Percentiles rank a stretch among this genome's conserved stretches.
phyloP scores from a whole-genome alignment of 2,113 vertebrate genomes.

The Neomonachus schauinslandi region DNA sequence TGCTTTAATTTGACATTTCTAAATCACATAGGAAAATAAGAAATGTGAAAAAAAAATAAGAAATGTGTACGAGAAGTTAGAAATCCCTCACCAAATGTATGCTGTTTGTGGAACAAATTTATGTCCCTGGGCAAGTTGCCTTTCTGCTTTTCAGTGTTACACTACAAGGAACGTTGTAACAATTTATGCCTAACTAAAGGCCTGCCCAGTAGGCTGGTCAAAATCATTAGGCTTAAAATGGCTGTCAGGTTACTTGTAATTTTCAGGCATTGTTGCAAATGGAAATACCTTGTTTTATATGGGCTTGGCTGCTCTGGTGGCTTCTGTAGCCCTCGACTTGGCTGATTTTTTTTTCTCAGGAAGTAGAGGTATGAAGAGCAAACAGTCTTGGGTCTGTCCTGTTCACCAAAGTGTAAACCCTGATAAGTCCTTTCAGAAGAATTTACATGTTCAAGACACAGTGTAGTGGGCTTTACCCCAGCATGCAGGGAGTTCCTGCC shows the following conservation, averaged over 20 bases:
- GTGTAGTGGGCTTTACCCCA: not conserved
- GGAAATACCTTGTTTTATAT: not conserved
- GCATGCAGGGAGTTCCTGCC: not conserved
- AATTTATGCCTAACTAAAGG: not conserved
- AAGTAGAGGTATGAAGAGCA: not conserved
- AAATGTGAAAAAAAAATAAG: not conserved
- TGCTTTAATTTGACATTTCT: not conserved
- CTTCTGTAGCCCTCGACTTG: not conserved
- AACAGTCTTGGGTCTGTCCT: not conserved
- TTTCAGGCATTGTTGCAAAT: not conserved
- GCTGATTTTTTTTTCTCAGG: not conserved
- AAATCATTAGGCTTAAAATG: not conserved
- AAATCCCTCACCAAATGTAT: not conserved
- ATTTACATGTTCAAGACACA: fast-evolving
- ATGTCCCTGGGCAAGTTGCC: not conserved
- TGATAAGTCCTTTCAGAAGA: not conserved
- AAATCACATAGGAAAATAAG: not conserved
- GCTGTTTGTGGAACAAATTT: not conserved
- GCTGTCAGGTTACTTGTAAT: not conserved
- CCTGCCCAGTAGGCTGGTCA: not conserved
- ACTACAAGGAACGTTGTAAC: not conserved
- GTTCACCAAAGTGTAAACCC: not conserved
- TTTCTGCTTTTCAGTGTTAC: not conserved
- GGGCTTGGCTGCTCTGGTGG: not conserved
- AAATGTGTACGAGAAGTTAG: not conserved